Evolutionary conservation across 2,797 vertebrate species (phyloP).

Genomic region (Thalassophryne amazonica): DNA sequence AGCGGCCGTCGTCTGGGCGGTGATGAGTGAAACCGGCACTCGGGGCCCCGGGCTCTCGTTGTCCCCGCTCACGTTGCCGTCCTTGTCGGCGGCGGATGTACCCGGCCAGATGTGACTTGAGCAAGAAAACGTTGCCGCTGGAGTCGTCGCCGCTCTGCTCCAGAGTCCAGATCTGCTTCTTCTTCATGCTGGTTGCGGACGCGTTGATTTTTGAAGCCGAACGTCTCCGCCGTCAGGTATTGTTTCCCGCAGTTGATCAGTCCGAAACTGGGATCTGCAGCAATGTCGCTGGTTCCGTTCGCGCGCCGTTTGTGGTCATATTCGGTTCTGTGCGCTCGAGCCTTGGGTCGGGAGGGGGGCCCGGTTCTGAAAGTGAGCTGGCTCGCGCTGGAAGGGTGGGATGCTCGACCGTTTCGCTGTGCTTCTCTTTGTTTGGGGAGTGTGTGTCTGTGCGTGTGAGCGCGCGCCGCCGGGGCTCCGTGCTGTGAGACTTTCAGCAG

Average conservation of each 20-base stretch:
- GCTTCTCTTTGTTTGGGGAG: constrained; percentile 80
- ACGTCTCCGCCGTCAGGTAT: constrained; percentile 94
- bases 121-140: constrained; percentile 81
- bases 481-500: constrained; percentile 74
- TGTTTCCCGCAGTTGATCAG: constrained; percentile 97
- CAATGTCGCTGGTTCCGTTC: constrained; percentile 91
- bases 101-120: constrained; percentile 93
- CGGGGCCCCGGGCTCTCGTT: constrained; percentile 83
- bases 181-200: constrained; percentile 94
- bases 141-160: constrained; percentile 91
- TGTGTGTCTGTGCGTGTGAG: constrained; percentile 53
- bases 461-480: constrained; percentile 66
- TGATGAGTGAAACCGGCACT: constrained; percentile 90
- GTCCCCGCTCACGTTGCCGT: constrained; percentile 93
- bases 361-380: constrained; percentile 43
- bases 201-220: constrained; percentile 98
- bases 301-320: constrained; percentile 80
- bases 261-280: constrained; percentile 97
- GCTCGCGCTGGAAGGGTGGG: constrained; percentile 53
- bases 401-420: constrained; percentile 72
- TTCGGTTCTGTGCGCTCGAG: constrained; percentile 34
- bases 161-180: constrained; percentile 99
- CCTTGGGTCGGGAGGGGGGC: constrained; percentile 26
- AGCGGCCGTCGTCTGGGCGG: constrained; percentile 96
- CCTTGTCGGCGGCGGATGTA: constrained; percentile 97